These are phyloP conservation scores for Pangasius krempfi DNA, from an alignment of 2,797 vertebrate genomes.

Conservation along the genomic window DNA sequence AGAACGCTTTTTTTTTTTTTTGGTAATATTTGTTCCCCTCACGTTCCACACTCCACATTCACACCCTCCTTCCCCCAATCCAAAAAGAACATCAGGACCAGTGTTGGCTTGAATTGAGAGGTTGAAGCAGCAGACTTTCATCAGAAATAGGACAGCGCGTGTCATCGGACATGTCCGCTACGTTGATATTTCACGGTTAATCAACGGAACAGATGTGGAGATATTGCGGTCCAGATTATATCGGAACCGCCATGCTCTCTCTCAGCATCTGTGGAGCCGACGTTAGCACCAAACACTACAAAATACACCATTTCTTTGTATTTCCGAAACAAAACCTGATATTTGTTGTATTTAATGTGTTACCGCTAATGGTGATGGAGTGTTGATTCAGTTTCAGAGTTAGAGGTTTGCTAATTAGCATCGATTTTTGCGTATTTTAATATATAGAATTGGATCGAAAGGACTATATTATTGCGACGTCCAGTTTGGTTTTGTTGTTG, in stretches of 20 bases:
- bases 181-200: neutral
- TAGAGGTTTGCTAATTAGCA: too few species aligned
- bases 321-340: neutral
- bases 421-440: too few species aligned
- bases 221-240: too few species aligned
- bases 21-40: neutral
- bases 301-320: neutral
- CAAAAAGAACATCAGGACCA: neutral
- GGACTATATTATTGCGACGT: neutral
- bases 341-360: neutral
- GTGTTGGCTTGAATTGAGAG: neutral
- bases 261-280: neutral
- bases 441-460: neutral
- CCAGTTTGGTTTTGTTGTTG: neutral
- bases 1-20: neutral
- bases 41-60: neutral
- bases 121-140: neutral
- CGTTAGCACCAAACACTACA: neutral
- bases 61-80: neutral
- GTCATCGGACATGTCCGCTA: neutral
- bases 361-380: neutral
- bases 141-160: neutral
- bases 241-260: too few species aligned
- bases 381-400: neutral
- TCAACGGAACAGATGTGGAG: too few species aligned